Conservation (phyloP, 2,888 invertebrate species). For the Trimorus sp. region DNA sequence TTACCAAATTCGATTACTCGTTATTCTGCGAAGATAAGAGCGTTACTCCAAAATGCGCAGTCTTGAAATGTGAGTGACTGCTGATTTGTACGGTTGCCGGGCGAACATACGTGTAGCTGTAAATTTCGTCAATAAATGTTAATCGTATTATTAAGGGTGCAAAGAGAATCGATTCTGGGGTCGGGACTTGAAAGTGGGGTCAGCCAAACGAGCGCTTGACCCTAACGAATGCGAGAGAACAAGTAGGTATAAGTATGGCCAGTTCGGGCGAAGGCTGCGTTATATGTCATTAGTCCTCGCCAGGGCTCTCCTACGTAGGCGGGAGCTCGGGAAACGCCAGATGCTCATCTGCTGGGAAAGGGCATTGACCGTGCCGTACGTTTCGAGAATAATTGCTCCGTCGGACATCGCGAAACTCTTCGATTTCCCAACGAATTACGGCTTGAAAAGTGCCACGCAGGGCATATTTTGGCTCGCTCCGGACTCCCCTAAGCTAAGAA, state of each 20-base stretch:
- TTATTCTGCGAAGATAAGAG: not conserved
- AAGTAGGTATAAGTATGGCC: slow-evolving; percentile 70
- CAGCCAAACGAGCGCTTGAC: slow-evolving; percentile 78
- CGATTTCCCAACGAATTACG: slow-evolving; percentile 55
- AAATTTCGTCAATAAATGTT: slow-evolving; percentile 78
- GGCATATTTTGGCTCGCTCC: slow-evolving; percentile 42
- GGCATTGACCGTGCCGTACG: slow-evolving; percentile 63
- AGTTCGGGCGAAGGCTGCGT: slow-evolving; percentile 73
- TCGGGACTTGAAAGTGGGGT: slow-evolving; percentile 70
- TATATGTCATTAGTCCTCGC: slow-evolving; percentile 79
- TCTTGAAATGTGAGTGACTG: slow-evolving; percentile 20
- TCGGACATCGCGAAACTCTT: slow-evolving; percentile 65
- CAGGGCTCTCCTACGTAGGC: slow-evolving; percentile 73
- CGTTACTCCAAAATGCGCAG: slow-evolving; percentile 2
- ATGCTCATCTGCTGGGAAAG: slow-evolving; percentile 74
- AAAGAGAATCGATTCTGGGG: slow-evolving; percentile 67
- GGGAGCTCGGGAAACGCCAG: slow-evolving; percentile 79
- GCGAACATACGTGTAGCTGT: slow-evolving; percentile 75
- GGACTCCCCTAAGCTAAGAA: slow-evolving; percentile 37
- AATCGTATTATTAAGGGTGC: slow-evolving; percentile 79
- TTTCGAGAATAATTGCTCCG: slow-evolving; percentile 65
- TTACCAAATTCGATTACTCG: too few relatives aligned
- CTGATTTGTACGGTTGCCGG: not conserved
- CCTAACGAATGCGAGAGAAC: slow-evolving; percentile 71
- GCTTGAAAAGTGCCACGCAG: slow-evolving; percentile 50